These are phyloP conservation scores for Ateles fusciceps DNA, from an alignment of 2,797 vertebrate genomes.

Conservation along the genomic window DNA sequence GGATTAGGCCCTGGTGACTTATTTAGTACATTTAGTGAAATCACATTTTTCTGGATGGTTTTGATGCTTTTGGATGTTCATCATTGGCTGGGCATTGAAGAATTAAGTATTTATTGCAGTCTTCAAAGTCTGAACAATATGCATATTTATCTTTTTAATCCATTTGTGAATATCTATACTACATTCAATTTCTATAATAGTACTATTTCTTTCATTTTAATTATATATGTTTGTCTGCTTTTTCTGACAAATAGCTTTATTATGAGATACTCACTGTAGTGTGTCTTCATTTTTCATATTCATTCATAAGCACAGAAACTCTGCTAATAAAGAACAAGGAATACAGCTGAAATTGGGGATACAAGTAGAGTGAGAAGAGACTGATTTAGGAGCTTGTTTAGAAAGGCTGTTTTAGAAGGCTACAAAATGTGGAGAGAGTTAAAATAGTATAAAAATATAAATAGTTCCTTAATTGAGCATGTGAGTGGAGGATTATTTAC, in stretches of 20 bases:
- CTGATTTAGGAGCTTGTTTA: neutral
- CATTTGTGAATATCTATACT: neutral
- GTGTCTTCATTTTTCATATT: neutral
- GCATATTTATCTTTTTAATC: neutral
- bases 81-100: no score
- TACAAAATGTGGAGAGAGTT: neutral
- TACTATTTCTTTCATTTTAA: neutral
- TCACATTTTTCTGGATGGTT: no score
- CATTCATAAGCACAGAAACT: neutral
- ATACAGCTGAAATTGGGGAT: neutral
- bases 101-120: no score
- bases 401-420: neutral
- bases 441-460: neutral
- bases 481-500: neutral
- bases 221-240: neutral
- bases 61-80: no score
- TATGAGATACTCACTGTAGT: neutral
- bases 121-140: neutral
- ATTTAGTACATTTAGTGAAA: no score
- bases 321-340: neutral
- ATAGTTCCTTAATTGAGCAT: neutral
- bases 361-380: neutral
- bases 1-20: no score
- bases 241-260: neutral
- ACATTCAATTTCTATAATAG: rapidly evolving